Base-by-base conservation (phyloP, 2,797 vertebrate genomes). In the Scolopax rusticola region DNA sequence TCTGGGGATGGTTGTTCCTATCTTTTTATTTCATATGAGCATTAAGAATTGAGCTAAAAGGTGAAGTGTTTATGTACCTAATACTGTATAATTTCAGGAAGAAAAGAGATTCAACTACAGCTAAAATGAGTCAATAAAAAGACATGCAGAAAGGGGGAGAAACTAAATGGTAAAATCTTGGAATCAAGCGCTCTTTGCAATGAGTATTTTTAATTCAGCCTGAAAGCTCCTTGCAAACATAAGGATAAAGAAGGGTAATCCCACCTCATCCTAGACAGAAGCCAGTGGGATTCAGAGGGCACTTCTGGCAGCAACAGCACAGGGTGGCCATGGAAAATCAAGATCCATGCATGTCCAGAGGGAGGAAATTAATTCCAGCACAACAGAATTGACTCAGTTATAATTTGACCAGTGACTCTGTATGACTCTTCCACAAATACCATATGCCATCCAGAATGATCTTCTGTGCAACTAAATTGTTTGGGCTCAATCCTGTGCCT, bases 1-100 rank as follows among this genome's bases (percentile, higher is more conserved):
- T 94, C 90, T 80, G 61, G 60, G 40, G 91, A 85, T 83, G 23
- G 19, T 77, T 79, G 64, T 87, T 90, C 69, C 47, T 69, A 54
- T 47, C 28, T 84, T 90, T 90, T 85, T 14, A 51, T 89, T 85
- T 80, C n/a, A 69, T 12, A 69, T 89, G 73, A 89, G 8, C 82
- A 61, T 32, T n/a, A 89, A 95, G 57, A 92, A 89, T 59, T 17
- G 0, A 0, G 75, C 21, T 56, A 88, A 92, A 65, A 76, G 23
- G 38, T 40, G 20, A 81, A 74, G 53, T 75, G 54, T 81, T 93
- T 75, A 63, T 78, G 47, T 85, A 83, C 38, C 53, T 89, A 91
- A 75, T 24, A 61, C 32, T 27, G 33, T 59, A 86, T 54, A 81
- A 77, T 92, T 94, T 78, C 45, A 88, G 53, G 30, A 70, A 81